These are phyloP conservation scores for Melanchra persicariae DNA, from an alignment of 2,888 invertebrate species.

Conservation along the genomic window DNA sequence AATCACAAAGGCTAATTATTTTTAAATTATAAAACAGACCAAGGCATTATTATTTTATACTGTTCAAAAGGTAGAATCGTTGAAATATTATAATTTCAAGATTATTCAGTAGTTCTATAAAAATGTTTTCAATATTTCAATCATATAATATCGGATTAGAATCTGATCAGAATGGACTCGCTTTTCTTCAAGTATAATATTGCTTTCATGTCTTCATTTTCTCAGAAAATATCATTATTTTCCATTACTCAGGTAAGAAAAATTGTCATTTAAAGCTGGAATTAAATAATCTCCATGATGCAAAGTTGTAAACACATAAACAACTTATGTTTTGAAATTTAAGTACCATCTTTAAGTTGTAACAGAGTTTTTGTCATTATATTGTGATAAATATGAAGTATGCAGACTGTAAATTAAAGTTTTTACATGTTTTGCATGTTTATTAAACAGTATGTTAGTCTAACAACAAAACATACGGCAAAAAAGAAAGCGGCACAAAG, in stretches of 20 bases:
- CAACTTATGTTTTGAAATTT: background rate
- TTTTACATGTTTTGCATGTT: background rate
- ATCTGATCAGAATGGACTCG: conserved; percentile 21
- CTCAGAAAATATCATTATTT: background rate
- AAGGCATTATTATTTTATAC: background rate
- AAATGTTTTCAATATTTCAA: conserved; percentile 8
- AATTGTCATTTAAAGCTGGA: background rate
- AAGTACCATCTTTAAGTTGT: background rate
- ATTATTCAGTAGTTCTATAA: background rate
- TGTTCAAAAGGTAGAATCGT: background rate
- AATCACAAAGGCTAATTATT: background rate
- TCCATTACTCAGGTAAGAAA: background rate
- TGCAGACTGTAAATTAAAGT: background rate
- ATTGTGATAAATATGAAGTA: background rate
- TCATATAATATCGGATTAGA: conserved; percentile 4
- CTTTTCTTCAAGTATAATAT: conserved; percentile 7
- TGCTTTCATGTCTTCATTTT: background rate
- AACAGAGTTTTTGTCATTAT: background rate
- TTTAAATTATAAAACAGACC: too few relatives aligned
- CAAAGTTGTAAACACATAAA: background rate
- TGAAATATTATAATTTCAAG: background rate
- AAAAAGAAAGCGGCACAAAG: background rate
- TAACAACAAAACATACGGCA: background rate
- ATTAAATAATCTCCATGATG: background rate
- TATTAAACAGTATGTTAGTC: background rate